Conservation (phyloP, 2,888 invertebrate species). For the Drosophila acutilabella region DNA sequence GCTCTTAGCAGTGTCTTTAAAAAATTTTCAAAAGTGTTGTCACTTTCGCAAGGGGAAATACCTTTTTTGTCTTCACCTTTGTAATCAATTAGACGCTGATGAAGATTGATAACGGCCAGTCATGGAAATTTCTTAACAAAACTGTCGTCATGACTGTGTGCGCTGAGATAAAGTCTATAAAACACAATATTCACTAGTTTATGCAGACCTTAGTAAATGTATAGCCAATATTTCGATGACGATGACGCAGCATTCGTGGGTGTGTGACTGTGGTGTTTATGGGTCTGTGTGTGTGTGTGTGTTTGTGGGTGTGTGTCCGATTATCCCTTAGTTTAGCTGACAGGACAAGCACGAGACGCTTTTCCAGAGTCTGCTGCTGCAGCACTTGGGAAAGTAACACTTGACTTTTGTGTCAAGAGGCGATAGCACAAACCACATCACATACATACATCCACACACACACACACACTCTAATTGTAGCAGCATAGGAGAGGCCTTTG, state of each 20-base stretch:
- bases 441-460: slow-evolving; percentile 2
- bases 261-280: neutral
- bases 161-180: slow-evolving; percentile 24
- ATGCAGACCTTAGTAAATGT: neutral
- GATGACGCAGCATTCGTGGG: slow-evolving; percentile 54
- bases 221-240: slow-evolving; percentile 46
- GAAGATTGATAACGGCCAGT: slow-evolving; percentile 64
- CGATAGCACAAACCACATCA: slow-evolving; percentile 25
- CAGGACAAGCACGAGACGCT: slow-evolving; percentile 36
- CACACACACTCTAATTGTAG: slow-evolving; percentile 38
- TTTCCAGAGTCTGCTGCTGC: slow-evolving; percentile 51
- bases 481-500: slow-evolving; percentile 36
- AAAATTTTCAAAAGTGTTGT: neutral
- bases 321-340: slow-evolving; percentile 43
- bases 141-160: slow-evolving; percentile 27
- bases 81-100: slow-evolving; percentile 41
- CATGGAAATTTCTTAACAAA: slow-evolving; percentile 39
- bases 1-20: neutral
- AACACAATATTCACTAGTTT: slow-evolving; percentile 23
- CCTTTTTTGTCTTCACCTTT: neutral
- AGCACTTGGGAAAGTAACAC: slow-evolving; percentile 72
- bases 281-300: neutral
- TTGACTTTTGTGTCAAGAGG: slow-evolving; percentile 79
- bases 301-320: slow-evolving; percentile 39
- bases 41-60: neutral